Evolutionary conservation across 1,140 invertebrate genomes (phyloP).

Genomic region (Cecropterus lyciades): DNA sequence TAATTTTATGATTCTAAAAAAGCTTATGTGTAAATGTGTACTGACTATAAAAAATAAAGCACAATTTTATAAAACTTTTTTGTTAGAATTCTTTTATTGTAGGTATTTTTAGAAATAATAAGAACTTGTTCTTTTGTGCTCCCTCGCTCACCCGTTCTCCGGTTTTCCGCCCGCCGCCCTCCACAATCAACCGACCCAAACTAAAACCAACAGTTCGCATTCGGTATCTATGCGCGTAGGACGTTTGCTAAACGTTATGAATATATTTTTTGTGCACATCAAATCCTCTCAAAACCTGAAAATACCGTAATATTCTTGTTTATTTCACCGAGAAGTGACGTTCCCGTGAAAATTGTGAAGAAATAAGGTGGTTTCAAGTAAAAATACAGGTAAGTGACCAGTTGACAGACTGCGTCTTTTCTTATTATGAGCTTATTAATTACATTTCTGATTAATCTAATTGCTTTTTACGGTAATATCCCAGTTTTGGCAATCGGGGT

Average conservation of each 20-base stretch:
- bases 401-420: conserved; percentile 83
- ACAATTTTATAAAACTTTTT: not conserved
- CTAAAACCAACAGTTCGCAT: conserved; percentile 82
- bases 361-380: conserved; percentile 66
- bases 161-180: conserved; percentile 76
- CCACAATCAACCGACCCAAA: conserved; percentile 71
- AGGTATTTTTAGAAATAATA: conserved; percentile 40
- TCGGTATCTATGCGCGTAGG: conserved; percentile 69
- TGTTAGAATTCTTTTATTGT: not conserved
- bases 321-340: conserved; percentile 64
- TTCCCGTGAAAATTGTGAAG: conserved; percentile 71
- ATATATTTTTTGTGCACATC: conserved; percentile 81
- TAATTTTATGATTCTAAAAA: conserved; percentile 4
- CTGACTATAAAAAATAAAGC: not conserved
- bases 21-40: not conserved
- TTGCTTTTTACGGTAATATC: conserved; percentile 50
- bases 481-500: conserved; percentile 30
- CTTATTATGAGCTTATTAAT: conserved; percentile 66
- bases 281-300: conserved; percentile 78
- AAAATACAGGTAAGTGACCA: conserved; percentile 81
- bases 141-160: conserved; percentile 71
- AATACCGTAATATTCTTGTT: conserved; percentile 77
- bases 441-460: conserved; percentile 49
- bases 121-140: conserved; percentile 56
- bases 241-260: conserved; percentile 78